These are phyloP conservation scores for Callipepla squamata DNA, from an alignment of 2,113 vertebrate species.

Conservation along the genomic window DNA sequence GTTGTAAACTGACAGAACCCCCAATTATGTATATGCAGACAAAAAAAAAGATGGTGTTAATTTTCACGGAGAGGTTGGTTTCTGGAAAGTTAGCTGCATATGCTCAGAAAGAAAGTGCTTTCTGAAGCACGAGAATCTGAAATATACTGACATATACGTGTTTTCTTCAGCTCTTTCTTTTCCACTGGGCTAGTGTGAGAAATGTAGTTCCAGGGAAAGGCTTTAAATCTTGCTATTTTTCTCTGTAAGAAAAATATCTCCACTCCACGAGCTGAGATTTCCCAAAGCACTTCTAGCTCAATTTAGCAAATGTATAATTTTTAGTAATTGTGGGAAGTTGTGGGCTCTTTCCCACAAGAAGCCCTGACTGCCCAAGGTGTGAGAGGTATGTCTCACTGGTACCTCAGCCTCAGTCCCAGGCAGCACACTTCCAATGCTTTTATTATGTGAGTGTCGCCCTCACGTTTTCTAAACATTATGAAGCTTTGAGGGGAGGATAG, in stretches of 20 bases:
- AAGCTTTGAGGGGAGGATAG: background rate
- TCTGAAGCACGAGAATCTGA: conserved; percentile 9
- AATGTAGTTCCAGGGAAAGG: background rate
- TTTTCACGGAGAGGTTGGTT: background rate
- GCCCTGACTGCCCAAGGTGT: fast-evolving
- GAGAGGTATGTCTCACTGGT: background rate
- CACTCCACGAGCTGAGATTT: background rate
- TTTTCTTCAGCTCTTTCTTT: conserved; percentile 34
- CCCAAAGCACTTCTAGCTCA: background rate
- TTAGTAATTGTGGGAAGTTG: background rate
- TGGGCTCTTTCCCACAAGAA: background rate
- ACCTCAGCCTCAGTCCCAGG: fast-evolving
- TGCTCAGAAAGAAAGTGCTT: background rate
- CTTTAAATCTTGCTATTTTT: conserved; percentile 37
- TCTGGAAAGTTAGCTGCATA: conserved; percentile 7
- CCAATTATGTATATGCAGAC: background rate
- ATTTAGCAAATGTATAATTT: background rate
- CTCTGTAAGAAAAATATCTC: background rate
- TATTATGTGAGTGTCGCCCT: background rate
- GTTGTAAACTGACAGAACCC: background rate
- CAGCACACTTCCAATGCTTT: background rate
- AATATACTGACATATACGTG: conserved; percentile 18
- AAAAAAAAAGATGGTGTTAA: background rate
- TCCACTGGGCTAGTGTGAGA: conserved; percentile 1
- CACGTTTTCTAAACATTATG: background rate